phyloP scores from a whole-genome alignment of 2,113 vertebrate genomes.

The Fulica atra region DNA sequence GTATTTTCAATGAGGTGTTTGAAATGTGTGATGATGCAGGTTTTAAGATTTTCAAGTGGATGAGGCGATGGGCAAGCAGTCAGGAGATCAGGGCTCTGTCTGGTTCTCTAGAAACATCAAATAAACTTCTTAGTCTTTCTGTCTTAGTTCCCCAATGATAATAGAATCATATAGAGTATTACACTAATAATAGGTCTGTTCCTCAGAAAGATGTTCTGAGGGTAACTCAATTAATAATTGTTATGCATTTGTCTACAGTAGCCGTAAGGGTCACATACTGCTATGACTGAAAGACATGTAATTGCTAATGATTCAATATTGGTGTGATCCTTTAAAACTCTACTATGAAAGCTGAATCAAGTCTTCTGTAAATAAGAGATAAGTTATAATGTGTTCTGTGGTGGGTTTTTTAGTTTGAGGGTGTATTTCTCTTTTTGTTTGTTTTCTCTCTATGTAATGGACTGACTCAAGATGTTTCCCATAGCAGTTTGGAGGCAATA shows the following conservation, averaged over 20 bases:
- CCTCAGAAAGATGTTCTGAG: not conserved
- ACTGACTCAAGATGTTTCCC: not conserved
- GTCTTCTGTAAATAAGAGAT: not conserved
- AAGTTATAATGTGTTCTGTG: not conserved
- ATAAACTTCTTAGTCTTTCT: not conserved
- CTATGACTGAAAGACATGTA: not conserved
- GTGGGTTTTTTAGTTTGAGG: not conserved
- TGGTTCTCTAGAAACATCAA: not conserved
- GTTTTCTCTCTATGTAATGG: not conserved
- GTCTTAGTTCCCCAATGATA: not conserved
- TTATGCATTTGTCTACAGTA: not conserved
- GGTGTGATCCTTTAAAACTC: not conserved
- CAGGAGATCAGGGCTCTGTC: not conserved
- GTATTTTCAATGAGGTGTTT: not conserved
- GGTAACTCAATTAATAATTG: not conserved
- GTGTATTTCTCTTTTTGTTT: not conserved
- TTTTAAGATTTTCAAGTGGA: not conserved
- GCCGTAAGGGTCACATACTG: not conserved
- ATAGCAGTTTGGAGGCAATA: not conserved
- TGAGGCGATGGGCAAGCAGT: not conserved
- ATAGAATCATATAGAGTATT: not conserved
- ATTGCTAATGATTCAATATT: slow-evolving; percentile 2
- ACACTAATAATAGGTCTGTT: not conserved
- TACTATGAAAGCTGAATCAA: not conserved
- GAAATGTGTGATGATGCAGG: not conserved